Evolutionary conservation across 2,113 vertebrate species (phyloP).

Genomic region (Morone chrysops): DNA sequence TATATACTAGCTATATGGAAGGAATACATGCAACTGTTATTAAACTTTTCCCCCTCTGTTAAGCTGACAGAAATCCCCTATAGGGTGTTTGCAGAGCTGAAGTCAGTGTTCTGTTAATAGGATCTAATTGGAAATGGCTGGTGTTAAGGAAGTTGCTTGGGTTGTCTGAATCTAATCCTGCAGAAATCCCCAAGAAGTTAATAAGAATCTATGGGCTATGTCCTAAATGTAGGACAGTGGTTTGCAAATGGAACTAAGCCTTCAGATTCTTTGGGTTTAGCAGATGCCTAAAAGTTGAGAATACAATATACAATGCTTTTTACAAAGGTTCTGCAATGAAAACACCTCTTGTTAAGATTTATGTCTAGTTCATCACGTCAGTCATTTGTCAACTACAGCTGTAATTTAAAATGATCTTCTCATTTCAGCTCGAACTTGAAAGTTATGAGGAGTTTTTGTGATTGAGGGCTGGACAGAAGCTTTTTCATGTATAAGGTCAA

Average conservation of each 20-base stretch:
- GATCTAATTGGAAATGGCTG: constrained; percentile 76
- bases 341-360: not conserved
- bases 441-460: not conserved
- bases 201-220: constrained; percentile 64
- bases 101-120: constrained; percentile 75
- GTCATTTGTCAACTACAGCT: not conserved
- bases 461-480: not conserved
- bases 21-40: constrained; percentile 37
- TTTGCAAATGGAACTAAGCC: constrained; percentile 67
- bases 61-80: constrained; percentile 68
- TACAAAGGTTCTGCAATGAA: constrained; percentile 13
- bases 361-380: not conserved
- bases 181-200: constrained; percentile 72
- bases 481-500: too few species aligned
- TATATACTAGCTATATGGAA: constrained; percentile 26
- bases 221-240: constrained; percentile 65
- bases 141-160: constrained; percentile 71
- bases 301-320: constrained; percentile 35
- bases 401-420: not conserved
- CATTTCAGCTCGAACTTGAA: not conserved
- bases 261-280: constrained; percentile 32
- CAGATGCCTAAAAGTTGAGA: constrained; percentile 34
- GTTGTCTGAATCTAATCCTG: constrained; percentile 74
- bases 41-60: constrained; percentile 45
- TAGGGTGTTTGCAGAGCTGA: constrained; percentile 65